Conservation (phyloP, 2,888 invertebrate genomes). For the Apamea crenata region DNA sequence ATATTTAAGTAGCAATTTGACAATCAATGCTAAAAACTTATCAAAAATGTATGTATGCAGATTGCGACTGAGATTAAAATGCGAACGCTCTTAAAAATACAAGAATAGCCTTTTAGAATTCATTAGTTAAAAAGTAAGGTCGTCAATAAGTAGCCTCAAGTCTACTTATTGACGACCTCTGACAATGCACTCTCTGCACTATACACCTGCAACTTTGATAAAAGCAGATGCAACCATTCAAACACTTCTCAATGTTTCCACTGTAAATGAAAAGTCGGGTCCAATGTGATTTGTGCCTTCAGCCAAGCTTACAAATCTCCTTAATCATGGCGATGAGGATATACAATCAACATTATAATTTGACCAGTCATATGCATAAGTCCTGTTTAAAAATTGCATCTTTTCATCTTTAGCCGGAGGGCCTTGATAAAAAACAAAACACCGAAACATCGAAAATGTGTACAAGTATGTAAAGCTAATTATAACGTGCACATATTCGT, state of each 20-base stretch:
- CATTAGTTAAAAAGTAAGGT: no score
- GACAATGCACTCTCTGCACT: neutral
- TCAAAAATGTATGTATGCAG: no score
- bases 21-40: no score
- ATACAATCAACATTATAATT: conserved; percentile 10
- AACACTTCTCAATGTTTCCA: neutral
- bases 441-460: conserved; percentile 4
- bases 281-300: neutral
- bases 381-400: neutral
- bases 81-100: neutral
- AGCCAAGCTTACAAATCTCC: neutral
- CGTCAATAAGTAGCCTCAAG: no score
- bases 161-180: neutral
- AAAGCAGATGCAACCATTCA: neutral
- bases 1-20: neutral
- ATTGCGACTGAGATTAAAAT: no score
- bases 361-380: neutral
- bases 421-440: neutral
- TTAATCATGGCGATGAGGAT: neutral
- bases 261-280: neutral
- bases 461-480: conserved; percentile 7
- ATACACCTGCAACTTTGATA: neutral
- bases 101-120: neutral
- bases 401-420: neutral
- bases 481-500: neutral